Conservation (phyloP, 2,888 invertebrate species). For the Cotesia congregata region DNA sequence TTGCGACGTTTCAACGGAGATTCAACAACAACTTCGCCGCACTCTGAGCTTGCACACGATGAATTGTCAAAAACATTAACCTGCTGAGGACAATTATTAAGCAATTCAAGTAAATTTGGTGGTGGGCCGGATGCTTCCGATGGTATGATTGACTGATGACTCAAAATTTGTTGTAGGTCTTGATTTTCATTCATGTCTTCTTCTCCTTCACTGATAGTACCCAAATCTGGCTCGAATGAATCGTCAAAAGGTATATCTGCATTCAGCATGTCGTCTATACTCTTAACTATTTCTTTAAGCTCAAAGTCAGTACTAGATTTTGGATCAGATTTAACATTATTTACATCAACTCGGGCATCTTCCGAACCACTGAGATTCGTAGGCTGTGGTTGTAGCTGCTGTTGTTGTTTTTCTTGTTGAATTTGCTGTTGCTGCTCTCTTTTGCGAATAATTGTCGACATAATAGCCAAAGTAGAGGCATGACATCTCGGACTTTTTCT, state of each 20-base stretch:
- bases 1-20: slow-evolving; percentile 72
- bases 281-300: slow-evolving; percentile 66
- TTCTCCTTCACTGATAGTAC: slow-evolving; percentile 14
- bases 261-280: slow-evolving; percentile 70
- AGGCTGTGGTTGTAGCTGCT: slow-evolving; percentile 55
- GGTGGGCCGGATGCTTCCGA: slow-evolving; percentile 60
- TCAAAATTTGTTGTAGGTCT: background rate
- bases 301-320: slow-evolving; percentile 63
- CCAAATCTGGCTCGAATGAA: slow-evolving; percentile 67
- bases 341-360: slow-evolving; percentile 47
- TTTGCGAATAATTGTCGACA: slow-evolving; percentile 71
- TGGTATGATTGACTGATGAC: slow-evolving; percentile 30
- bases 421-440: slow-evolving; percentile 59
- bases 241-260: slow-evolving; percentile 72
- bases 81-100: slow-evolving; percentile 64
- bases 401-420: slow-evolving; percentile 42
- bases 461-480: slow-evolving; percentile 87
- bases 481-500: slow-evolving; percentile 90
- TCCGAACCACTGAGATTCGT: slow-evolving; percentile 50
- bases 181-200: slow-evolving; percentile 21
- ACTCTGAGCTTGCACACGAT: slow-evolving; percentile 67
- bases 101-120: slow-evolving; percentile 61
- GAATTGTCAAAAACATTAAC: slow-evolving; percentile 63
- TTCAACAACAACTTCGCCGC: slow-evolving; percentile 61
- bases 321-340: slow-evolving; percentile 47